Percentiles rank a stretch among this genome's conserved stretches.
phyloP scores from a whole-genome alignment of 2,113 vertebrate genomes.

The Cathartes aura region DNA sequence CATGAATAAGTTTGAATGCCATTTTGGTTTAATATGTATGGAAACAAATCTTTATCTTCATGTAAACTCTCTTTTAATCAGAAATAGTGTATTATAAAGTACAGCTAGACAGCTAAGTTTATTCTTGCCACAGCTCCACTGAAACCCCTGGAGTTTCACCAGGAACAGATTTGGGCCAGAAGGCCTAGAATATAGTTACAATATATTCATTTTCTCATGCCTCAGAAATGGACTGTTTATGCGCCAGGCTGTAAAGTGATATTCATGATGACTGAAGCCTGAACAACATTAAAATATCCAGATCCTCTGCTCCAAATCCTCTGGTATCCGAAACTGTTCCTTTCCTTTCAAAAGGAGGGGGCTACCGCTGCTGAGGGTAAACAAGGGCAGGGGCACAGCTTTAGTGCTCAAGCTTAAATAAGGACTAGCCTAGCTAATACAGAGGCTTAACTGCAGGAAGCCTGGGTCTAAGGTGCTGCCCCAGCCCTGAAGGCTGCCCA shows the following conservation, averaged over 20 bases:
- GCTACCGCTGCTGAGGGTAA: not conserved
- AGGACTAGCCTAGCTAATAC: not conserved
- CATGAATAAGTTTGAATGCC: not conserved
- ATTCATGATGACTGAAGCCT: constrained; percentile 61
- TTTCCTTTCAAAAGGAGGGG: not conserved
- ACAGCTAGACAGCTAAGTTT: not conserved
- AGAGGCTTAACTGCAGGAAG: not conserved
- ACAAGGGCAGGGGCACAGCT: not conserved
- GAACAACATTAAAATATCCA: constrained; percentile 56
- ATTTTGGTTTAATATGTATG: not conserved
- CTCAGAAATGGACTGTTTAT: constrained; percentile 48
- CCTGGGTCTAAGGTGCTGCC: not conserved
- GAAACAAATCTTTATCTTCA: not conserved
- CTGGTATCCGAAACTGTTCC: constrained; percentile 2
- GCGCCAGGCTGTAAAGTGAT: constrained; percentile 49
- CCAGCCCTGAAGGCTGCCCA: not conserved
- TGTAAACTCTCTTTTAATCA: not conserved
- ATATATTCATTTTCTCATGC: constrained; percentile 51
- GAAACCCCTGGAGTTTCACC: constrained; percentile 4
- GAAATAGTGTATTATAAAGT: not conserved
- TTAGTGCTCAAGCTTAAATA: not conserved
- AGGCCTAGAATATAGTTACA: constrained; percentile 32
- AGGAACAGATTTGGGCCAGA: constrained; percentile 13
- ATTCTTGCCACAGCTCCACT: not conserved
- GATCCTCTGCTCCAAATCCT: constrained; percentile 39